Conservation (phyloP, 2,888 invertebrate species). For the Thecocarcelia acutangulata region DNA sequence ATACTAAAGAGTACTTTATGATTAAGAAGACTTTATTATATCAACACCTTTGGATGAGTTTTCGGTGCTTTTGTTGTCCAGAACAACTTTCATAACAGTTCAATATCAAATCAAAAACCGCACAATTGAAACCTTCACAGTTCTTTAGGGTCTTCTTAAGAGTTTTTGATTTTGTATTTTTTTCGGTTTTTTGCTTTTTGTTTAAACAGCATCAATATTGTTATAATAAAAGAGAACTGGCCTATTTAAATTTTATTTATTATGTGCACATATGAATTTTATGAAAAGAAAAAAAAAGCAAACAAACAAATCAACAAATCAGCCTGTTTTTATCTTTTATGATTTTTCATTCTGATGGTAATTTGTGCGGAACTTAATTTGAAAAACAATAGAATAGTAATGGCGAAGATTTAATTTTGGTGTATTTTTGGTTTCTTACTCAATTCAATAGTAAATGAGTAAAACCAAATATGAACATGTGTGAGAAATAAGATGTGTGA, state of each 20-base stretch:
- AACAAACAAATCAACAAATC: not conserved
- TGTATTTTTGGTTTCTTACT: no score
- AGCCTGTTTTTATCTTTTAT: slow-evolving; percentile 4
- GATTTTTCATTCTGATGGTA: slow-evolving; percentile 30
- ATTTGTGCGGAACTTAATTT: slow-evolving; percentile 48
- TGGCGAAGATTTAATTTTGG: not conserved
- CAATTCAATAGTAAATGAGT: no score
- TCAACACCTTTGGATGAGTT: not conserved
- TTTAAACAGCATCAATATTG: not conserved
- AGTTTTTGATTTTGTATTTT: not conserved
- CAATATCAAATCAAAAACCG: slow-evolving; percentile 19
- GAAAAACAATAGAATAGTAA: slow-evolving; percentile 21
- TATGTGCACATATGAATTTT: not conserved
- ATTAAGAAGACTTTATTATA: not conserved
- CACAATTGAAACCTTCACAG: slow-evolving; percentile 47
- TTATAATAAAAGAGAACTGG: not conserved
- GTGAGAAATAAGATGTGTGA: no score
- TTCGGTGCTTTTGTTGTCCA: slow-evolving; percentile 1
- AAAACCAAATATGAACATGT: no score
- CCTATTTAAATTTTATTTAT: not conserved
- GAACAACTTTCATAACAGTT: slow-evolving; percentile 55
- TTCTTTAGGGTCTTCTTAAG: slow-evolving; percentile 9
- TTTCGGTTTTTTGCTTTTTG: not conserved
- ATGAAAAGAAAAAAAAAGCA: not conserved
- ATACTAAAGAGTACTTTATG: not conserved